Percentiles rank a stretch among this genome's conserved stretches.
Evolutionary conservation across 1,140 invertebrate species (phyloP).

Genomic region (Phthorimaea operculella): DNA sequence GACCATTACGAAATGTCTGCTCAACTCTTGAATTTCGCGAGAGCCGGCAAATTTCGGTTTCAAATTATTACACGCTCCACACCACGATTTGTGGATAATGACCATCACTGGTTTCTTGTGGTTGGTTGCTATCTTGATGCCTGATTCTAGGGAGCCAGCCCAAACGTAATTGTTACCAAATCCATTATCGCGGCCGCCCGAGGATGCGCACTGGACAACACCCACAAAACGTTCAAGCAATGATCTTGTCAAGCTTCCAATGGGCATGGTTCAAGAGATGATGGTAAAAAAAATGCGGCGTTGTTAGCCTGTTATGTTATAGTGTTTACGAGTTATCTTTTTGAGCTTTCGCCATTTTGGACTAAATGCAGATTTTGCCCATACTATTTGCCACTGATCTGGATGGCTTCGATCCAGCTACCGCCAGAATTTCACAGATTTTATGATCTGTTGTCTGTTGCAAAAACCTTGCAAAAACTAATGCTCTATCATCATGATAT

Average conservation of each 20-base stretch:
- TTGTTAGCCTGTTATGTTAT: background rate
- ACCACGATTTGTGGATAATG: constrained; percentile 74
- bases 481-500: too few species aligned
- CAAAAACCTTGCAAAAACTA: too few species aligned
- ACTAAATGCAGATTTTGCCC: too few species aligned
- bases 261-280: constrained; percentile 24
- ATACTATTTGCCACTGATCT: too few species aligned
- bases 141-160: constrained; percentile 65
- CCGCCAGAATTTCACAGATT: too few species aligned
- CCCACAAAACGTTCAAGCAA: constrained; percentile 35
- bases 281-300: background rate
- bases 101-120: constrained; percentile 71
- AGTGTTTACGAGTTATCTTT: too few species aligned
- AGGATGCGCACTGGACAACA: constrained; percentile 32
- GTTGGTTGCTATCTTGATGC: constrained; percentile 47
- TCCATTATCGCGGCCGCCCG: constrained; percentile 44
- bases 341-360: too few species aligned
- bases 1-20: constrained; percentile 72
- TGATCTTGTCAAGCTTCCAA: constrained; percentile 33
- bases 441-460: too few species aligned
- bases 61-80: constrained; percentile 71
- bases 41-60: constrained; percentile 70
- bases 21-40: constrained; percentile 66
- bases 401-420: too few species aligned
- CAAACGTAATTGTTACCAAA: constrained; percentile 58